Base-by-base conservation (phyloP, 2,797 vertebrate species). In the Lepus oiostolus region DNA sequence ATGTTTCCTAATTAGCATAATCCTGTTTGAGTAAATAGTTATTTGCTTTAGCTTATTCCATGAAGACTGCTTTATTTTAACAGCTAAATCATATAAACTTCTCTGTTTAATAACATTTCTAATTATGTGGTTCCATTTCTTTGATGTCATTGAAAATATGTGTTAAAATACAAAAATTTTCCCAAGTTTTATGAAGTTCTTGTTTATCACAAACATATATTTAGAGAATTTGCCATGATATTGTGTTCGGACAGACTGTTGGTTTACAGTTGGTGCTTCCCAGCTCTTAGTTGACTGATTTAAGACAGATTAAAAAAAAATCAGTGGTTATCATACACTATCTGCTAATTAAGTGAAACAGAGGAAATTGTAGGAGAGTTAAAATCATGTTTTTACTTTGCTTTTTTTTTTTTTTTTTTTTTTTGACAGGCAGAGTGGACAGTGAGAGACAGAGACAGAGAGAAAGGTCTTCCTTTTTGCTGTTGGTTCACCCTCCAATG, bases 41-140 rank as follows among this genome's bases (percentile, higher is more conserved):
- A 42, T 94, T 91, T 95, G n/a, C 93, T 91, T 79, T 80, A 92
- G 26, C 26, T 76, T 87, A 60, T 47, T 52, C 8, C 82, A 21
- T 70, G 54, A 60, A 91, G 54, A 35, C 32, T 77, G 50, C 58
- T 62, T 88, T 81, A 68, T 88, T n/a, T 76, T 80, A 81, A 68
- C 6, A 86, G 30, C 22, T 67, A 83, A 88, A 21, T 72, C 38
- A 81, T 47, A 19, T 62, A 84, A 74, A 5, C 24, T 74, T 88
- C 21, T 88, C 21, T 85, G 32, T 70, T 54, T 90, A 88, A 79
- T 52, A 77, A 88, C 30, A 35, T 71, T 8, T 83, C 89, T 58
- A 58, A 58, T 89, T 76, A 28, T 90, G 28, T 89, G 32, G 28
- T 63, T 70, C 62, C 52, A 26, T 75, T 95, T 85, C 32, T 95